phyloP scores from a whole-genome alignment of 37 sponge, comb jelly and placozoan species.

The Diacarnus erythraeanus region DNA sequence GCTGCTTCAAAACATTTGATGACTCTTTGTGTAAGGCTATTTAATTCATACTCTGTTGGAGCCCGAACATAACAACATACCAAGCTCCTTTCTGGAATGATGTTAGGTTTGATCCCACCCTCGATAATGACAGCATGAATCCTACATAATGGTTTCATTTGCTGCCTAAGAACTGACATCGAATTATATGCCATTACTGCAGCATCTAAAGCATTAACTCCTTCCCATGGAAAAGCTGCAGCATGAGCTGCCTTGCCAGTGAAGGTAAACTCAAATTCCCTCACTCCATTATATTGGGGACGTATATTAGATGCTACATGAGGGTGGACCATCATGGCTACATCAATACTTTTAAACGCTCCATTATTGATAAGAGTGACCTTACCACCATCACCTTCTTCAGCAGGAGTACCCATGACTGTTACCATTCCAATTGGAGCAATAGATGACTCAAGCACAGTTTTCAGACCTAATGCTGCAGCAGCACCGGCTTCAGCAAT shows the following conservation, averaged over 20 bases:
- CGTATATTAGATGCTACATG: neutral
- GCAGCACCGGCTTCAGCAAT: conserved; percentile 93
- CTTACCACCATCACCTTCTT: conserved; percentile 88
- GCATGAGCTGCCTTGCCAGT: conserved; percentile 83
- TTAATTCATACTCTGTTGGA: conserved; percentile 56
- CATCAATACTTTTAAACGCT: conserved; percentile 77
- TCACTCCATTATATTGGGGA: conserved; percentile 30
- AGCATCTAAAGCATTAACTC: conserved; percentile 93
- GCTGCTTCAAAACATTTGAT: conserved; percentile 66
- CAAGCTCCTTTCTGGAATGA: conserved; percentile 67
- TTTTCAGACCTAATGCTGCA: conserved; percentile 87
- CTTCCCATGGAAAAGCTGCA: conserved; percentile 83
- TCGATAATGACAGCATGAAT: conserved; percentile 83
- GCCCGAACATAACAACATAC: conserved; percentile 65
- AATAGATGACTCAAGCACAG: conserved; percentile 50
- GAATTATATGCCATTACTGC: conserved; percentile 87
- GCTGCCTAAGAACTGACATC: conserved; percentile 84
- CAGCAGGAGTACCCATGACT: conserved; percentile 93
- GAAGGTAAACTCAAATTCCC: conserved; percentile 29
- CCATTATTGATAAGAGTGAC: conserved; percentile 71
- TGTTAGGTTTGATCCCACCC: conserved; percentile 84
- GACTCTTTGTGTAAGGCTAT: conserved; percentile 40
- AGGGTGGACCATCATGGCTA: conserved; percentile 96
- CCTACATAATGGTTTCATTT: conserved; percentile 84
- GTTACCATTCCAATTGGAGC: conserved; percentile 59